A percentile compares a stretch with the other conserved stretches of the same genome.
Evolutionary conservation across 1,140 invertebrate genomes (phyloP).

Genomic region (Lanistes nyassanus): DNA sequence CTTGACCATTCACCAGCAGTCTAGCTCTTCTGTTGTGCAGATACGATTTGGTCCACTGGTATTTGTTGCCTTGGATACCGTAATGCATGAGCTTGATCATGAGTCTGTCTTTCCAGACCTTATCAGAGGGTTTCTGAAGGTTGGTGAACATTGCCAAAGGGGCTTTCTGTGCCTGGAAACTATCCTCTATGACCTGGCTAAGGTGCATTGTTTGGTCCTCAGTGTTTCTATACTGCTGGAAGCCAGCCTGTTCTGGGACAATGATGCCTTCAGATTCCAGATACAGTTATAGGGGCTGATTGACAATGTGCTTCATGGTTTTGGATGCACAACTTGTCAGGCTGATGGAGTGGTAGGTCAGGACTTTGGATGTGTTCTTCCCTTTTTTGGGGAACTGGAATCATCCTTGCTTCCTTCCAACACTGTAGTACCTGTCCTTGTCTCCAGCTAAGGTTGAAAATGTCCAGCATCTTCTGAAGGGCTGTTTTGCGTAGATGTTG

Average conservation of each 20-base stretch:
- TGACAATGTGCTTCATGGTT: not conserved
- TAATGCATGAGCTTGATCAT: not conserved
- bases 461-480: constrained; percentile 3
- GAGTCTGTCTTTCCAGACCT: constrained; percentile 10
- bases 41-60: constrained; percentile 4
- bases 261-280: constrained; percentile 15
- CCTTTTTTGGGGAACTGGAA: too few species aligned
- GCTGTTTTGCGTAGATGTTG: constrained; percentile 18
- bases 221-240: not conserved
- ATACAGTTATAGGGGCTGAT: constrained; percentile 1
- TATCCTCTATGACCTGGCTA: constrained; percentile 18
- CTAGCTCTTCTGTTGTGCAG: constrained; percentile 19
- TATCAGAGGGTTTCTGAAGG: constrained; percentile 23
- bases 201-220: constrained; percentile 22
- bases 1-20: not conserved
- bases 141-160: constrained; percentile 3
- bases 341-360: constrained; percentile 9
- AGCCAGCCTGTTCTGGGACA: constrained; percentile 15
- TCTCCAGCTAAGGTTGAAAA: constrained; percentile 32
- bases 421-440: constrained; percentile 18
- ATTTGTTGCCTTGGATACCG: not conserved
- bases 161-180: constrained; percentile 11
- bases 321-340: too few species aligned
- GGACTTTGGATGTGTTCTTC: not conserved
- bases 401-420: constrained; percentile 26